Evolutionary conservation across 2,113 vertebrate species (phyloP).

Genomic region (Pelecanus crispus): DNA sequence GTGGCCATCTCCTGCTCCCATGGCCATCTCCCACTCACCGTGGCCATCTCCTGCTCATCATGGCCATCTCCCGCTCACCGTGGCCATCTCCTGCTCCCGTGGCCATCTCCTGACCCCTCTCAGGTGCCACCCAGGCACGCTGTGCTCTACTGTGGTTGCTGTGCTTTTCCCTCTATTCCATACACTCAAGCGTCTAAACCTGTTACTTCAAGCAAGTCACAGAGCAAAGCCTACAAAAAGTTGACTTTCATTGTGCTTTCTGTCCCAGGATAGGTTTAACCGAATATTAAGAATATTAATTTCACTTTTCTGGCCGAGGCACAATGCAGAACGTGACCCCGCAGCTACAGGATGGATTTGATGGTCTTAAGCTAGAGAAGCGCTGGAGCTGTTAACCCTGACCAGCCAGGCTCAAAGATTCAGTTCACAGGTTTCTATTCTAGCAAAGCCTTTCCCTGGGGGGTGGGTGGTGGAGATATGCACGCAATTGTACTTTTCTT

Average conservation of each 20-base stretch:
- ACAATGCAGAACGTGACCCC: background rate
- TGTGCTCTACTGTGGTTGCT: background rate
- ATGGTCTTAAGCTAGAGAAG: too few species aligned
- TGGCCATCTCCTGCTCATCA: background rate
- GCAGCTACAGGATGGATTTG: background rate
- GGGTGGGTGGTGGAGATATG: too few species aligned
- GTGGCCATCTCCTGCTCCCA: background rate
- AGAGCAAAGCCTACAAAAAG: background rate
- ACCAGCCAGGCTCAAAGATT: background rate
- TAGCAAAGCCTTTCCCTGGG: background rate
- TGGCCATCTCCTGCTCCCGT: background rate
- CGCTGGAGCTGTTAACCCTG: background rate
- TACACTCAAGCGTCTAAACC: background rate
- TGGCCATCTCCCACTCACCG: background rate
- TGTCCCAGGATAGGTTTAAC: background rate
- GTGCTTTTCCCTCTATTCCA: background rate
- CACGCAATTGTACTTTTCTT: background rate
- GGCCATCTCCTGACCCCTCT: background rate
- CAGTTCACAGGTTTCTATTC: too few species aligned
- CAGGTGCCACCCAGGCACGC: background rate
- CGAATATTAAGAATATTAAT: background rate
- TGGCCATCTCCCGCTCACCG: background rate
- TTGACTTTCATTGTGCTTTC: background rate
- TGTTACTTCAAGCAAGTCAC: background rate
- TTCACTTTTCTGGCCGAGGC: background rate